phyloP scores from a whole-genome alignment of 2,113 vertebrate genomes.

The Donacobius atricapilla region DNA sequence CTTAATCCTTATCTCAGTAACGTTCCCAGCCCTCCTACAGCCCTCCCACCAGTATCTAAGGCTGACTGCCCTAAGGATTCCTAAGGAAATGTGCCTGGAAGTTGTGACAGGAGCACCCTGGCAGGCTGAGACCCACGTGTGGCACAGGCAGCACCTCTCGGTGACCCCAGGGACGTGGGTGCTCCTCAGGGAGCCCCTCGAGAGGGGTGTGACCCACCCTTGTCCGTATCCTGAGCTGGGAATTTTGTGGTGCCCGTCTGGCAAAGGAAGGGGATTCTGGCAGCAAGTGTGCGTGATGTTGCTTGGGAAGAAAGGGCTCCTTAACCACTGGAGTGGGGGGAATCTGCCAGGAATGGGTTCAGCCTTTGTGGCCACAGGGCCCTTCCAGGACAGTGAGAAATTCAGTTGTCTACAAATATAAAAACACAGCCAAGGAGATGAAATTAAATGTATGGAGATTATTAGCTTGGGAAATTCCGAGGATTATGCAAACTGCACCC shows the following conservation, averaged over 20 bases:
- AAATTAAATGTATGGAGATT: background rate
- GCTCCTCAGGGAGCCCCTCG: background rate
- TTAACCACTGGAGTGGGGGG: background rate
- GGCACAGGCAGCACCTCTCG: background rate
- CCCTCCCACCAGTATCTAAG: background rate
- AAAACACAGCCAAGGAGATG: background rate
- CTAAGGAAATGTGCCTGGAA: background rate
- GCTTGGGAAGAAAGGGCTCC: background rate
- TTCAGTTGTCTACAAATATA: background rate
- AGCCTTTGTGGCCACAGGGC: background rate
- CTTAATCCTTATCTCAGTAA: background rate
- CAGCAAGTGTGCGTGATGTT: background rate
- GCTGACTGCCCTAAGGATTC: background rate
- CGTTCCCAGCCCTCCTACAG: background rate
- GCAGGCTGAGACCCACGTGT: background rate
- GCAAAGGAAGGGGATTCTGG: background rate
- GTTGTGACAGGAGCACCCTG: background rate
- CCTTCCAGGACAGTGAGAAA: background rate
- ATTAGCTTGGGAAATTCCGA: background rate
- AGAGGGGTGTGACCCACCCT: background rate
- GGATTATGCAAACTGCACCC: background rate
- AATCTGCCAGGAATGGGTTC: background rate
- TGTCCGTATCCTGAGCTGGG: accelerated
- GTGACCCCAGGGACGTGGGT: background rate
- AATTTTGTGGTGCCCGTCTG: background rate